These are phyloP conservation scores for Antheraea yamamai DNA, from an alignment of 2,888 invertebrate species.

Conservation along the genomic window DNA sequence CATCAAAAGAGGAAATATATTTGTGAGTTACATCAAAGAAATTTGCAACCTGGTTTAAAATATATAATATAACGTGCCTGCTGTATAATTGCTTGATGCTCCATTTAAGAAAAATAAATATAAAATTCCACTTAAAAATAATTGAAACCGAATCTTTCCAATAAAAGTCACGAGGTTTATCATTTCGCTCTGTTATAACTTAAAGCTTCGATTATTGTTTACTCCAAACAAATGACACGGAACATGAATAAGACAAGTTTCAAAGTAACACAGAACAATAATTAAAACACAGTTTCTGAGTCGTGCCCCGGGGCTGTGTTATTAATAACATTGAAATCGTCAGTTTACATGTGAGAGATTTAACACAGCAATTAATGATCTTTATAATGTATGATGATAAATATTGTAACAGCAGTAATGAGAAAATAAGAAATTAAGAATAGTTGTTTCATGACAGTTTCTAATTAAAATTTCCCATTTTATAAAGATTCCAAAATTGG, in stretches of 20 bases:
- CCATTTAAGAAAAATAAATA: too few relatives aligned
- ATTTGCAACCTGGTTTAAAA: background rate
- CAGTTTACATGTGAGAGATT: constrained; percentile 19
- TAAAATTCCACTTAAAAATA: too few relatives aligned
- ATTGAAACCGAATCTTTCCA: background rate
- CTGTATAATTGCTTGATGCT: background rate
- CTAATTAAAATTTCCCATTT: background rate
- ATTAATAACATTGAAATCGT: constrained; percentile 26
- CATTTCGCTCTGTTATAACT: background rate
- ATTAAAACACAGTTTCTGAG: constrained; percentile 28
- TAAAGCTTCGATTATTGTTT: background rate
- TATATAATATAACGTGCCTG: background rate
- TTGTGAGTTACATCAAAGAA: background rate
- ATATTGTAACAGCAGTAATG: constrained; percentile 7
- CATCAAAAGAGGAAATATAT: background rate
- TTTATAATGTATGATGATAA: constrained; percentile 8
- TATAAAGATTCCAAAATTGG: too few relatives aligned
- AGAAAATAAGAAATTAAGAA: background rate
- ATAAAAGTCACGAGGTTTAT: background rate
- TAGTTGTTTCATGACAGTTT: background rate
- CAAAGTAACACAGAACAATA: constrained; percentile 21
- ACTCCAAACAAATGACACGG: background rate
- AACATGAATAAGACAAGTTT: constrained; percentile 10
- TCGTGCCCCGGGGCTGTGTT: constrained; percentile 21
- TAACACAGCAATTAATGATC: constrained; percentile 7